These are phyloP conservation scores for Clanis bilineata DNA, from an alignment of 2,888 invertebrate species.

Conservation along the genomic window DNA sequence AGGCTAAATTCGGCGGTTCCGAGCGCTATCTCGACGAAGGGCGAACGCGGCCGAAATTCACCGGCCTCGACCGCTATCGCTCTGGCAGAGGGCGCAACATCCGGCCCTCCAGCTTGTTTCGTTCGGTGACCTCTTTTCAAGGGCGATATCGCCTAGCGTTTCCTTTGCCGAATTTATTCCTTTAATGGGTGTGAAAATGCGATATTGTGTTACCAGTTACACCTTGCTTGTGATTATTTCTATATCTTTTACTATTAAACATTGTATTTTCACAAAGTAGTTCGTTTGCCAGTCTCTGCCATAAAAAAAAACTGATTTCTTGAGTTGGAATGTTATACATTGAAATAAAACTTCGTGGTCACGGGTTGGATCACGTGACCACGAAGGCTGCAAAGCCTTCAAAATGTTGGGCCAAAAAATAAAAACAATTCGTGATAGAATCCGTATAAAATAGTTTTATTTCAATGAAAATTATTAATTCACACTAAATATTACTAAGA, in stretches of 20 bases:
- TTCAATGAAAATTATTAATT: too few species aligned
- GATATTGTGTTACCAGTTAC: constrained; percentile 16
- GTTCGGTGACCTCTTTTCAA: constrained; percentile 18
- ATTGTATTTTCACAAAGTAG: too few species aligned
- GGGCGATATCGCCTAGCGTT: constrained; percentile 25
- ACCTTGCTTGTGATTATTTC: neutral
- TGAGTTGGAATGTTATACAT: too few species aligned
- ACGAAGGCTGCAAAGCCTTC: too few species aligned
- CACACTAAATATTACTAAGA: too few species aligned
- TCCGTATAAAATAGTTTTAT: too few species aligned
- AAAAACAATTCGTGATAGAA: too few species aligned
- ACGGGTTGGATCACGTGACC: too few species aligned
- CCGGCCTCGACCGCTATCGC: constrained; percentile 44
- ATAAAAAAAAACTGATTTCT: too few species aligned
- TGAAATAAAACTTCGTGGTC: too few species aligned
- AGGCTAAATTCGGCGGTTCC: constrained; percentile 27
- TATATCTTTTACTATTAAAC: neutral
- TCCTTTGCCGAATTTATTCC: constrained; percentile 30
- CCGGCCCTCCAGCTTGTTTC: constrained; percentile 40
- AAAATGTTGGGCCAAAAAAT: too few species aligned
- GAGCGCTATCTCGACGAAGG: constrained; percentile 47
- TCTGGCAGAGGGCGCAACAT: constrained; percentile 41
- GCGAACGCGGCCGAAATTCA: constrained; percentile 29
- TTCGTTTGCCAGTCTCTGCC: too few species aligned
- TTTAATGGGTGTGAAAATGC: constrained; percentile 31